Conservation (phyloP, 2,888 invertebrate species). For the Coleophora deauratella region DNA sequence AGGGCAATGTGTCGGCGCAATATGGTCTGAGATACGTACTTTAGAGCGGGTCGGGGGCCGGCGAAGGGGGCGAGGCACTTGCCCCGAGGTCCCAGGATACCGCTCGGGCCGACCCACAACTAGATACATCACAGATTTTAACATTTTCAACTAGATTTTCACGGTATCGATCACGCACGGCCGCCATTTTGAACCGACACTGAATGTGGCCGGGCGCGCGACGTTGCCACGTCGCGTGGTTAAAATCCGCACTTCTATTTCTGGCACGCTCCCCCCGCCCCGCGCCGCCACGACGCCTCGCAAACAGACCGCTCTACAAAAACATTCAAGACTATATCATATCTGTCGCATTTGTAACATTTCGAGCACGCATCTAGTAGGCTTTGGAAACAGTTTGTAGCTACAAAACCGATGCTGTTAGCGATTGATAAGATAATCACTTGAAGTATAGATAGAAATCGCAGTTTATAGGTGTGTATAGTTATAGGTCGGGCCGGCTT, state of each 20-base stretch:
- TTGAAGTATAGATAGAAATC: too few species aligned
- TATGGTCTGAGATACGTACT: conserved; percentile 69
- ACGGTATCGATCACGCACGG: conserved; percentile 73
- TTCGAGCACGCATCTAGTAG: conserved; percentile 47
- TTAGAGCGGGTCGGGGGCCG: conserved; percentile 57
- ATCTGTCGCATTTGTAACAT: conserved; percentile 32
- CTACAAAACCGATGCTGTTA: too few species aligned
- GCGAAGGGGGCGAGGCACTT: conserved; percentile 47
- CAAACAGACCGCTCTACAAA: conserved; percentile 41
- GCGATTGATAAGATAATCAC: conserved; percentile 46
- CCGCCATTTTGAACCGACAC: conserved; percentile 73
- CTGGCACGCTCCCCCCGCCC: conserved; percentile 49
- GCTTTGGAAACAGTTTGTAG: conserved; percentile 18
- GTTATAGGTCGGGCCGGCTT: conserved; percentile 41
- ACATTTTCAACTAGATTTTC: conserved; percentile 65
- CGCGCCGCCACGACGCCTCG: conserved; percentile 35
- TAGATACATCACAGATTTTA: conserved; percentile 63
- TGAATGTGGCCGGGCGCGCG: conserved; percentile 53
- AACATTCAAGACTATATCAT: conserved; percentile 57
- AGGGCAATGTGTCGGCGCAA: conserved; percentile 60
- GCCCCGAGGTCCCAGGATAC: conserved; percentile 57
- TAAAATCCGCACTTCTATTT: conserved; percentile 67
- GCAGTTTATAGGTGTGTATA: conserved; percentile 25
- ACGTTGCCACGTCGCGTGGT: conserved; percentile 69
- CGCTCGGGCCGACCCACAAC: conserved; percentile 65